A percentile compares a stretch with the other conserved stretches of the same genome.
Conservation (phyloP, 1,140 invertebrate species). For the Antheraea pernyi region DNA sequence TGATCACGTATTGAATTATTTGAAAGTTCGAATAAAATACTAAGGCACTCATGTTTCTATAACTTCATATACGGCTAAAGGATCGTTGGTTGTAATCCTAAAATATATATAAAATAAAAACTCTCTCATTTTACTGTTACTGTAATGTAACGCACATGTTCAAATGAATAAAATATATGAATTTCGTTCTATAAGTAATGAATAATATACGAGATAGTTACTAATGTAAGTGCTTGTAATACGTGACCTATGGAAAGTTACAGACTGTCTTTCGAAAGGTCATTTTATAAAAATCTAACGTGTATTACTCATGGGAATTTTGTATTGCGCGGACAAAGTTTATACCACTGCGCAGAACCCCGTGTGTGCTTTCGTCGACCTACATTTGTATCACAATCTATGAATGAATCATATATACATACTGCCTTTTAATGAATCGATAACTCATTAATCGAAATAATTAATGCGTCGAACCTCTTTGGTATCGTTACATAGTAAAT, state of each 20-base stretch:
- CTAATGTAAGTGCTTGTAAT: not conserved
- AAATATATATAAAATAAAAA: not conserved
- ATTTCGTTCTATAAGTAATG: not conserved
- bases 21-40: not conserved
- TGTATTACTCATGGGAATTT: not conserved
- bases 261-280: conserved; percentile 3
- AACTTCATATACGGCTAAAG: not conserved
- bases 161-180: not conserved
- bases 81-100: not conserved
- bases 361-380: conserved; percentile 6
- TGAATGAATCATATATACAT: not conserved
- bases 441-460: not conserved
- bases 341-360: conserved; percentile 5
- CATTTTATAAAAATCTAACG: not conserved
- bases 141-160: not conserved
- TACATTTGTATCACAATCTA: not conserved
- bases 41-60: not conserved
- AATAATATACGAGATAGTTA: conserved; percentile 3
- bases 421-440: not conserved
- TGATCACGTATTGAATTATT: too few species aligned
- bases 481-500: not conserved
- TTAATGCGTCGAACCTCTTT: not conserved
- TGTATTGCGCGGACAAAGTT: not conserved
- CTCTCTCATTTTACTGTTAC: not conserved
- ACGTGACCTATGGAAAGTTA: conserved; percentile 4